Evolutionary conservation across 2,113 vertebrate genomes (phyloP), one percentile per base, ranked within the genome.

Genomic region (Notothenia coriiceps): DNA sequence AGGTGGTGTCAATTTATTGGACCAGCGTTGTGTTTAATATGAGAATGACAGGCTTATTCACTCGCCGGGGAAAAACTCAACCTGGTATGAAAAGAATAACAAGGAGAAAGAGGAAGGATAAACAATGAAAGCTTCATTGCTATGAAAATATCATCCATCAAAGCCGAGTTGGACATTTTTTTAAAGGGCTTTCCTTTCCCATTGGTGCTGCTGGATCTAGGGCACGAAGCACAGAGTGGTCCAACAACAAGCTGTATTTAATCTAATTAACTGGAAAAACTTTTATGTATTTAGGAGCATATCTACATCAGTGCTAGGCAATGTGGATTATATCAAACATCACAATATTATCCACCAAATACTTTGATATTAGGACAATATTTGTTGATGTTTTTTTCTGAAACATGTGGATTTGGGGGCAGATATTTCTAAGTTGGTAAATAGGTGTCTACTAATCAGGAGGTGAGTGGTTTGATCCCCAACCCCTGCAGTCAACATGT

Each of bases 1-100:
- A 96, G 94, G 94, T 95, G 94, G 94, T 92, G 93, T 93, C 92
- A 91, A 94, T 95, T 95, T 94, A 91, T 89, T 86, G 91, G 86
- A 63, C 50, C 62, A 62, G 84, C 79, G 29, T 76, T 70, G 66
- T 90, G 90, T 88, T 84, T 82, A 85, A 90, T 84, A 86, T 77
- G 74, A 86, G 85, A 89, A 88, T 80, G 82, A 88, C 79, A 86
- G 80, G 88, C 84, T 86, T 84, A 87, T 91, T 92, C 87, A 85
- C 80, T 83, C 6, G 0, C 79, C n/a, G 46, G 79, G 84, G 74
- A 84, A 90, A 87, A 57, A 68, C 76, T 90, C 84, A 67, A 87
- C 81, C 79, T 70, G 70, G 82, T 82, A 75, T 70, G 70, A 73
- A 80, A 67, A 84, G 82, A 88, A 92, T 46, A 91, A 91, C 86